Conservation (phyloP, 1,140 invertebrate genomes). For the Pseudomyrmex sp. region DNA sequence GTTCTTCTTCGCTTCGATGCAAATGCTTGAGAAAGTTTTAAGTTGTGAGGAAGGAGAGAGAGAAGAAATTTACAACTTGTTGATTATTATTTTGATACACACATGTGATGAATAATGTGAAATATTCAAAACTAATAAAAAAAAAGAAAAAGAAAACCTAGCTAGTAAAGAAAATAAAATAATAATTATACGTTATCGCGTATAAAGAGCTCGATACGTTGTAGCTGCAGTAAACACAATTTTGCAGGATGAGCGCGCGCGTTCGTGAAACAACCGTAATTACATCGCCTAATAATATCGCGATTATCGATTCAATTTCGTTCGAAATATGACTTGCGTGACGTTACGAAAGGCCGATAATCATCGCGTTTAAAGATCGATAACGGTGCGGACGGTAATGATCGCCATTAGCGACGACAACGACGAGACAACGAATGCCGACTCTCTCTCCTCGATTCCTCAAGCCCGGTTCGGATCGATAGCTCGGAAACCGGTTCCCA, state of each 20-base stretch:
- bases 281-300: conserved; percentile 55
- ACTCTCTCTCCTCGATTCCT: conserved; percentile 43
- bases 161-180: neutral
- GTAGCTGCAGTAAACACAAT: neutral
- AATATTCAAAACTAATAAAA: too few relatives aligned
- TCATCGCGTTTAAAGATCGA: conserved; percentile 60
- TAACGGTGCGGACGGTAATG: conserved; percentile 51
- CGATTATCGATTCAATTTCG: conserved; percentile 56
- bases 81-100: neutral
- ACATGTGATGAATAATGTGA: neutral
- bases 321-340: conserved; percentile 55
- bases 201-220: neutral
- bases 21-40: neutral
- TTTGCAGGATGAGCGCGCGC: neutral
- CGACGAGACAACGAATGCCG: conserved; percentile 35
- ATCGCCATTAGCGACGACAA: conserved; percentile 46
- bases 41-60: neutral
- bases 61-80: neutral
- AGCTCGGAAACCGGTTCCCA: conserved; percentile 49
- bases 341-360: conserved; percentile 52
- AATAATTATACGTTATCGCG: neutral
- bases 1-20: neutral
- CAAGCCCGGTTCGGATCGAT: conserved; percentile 40
- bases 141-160: too few relatives aligned
- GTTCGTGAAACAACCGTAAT: conserved; percentile 28